Evolutionary conservation across 2,888 invertebrate genomes (phyloP), one percentile per base, ranked within the genome.

Genomic region (Anarsia innoxiella): DNA sequence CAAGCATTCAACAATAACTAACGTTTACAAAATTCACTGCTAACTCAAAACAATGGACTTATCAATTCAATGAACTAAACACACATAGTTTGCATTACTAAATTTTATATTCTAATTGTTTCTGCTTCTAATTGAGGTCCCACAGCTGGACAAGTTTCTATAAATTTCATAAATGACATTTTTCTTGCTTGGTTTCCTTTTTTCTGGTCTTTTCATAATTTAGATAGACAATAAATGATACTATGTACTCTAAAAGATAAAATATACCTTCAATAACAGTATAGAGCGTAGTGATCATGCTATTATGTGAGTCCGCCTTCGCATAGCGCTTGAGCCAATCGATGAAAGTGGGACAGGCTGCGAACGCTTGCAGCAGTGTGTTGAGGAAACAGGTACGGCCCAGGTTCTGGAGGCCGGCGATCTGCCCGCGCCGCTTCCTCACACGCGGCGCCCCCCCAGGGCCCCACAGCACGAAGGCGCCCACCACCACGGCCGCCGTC

Each of bases 351-450:
- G 94, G 92, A 68, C 95, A 95, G 2, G 96, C 93, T 13, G 96
- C 94, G 49, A 97, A 79, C 1, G 95, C 93, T 80, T 97, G 97
- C 14, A 97, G 84, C 31, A 97, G 82, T 0, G 96, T 93, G 78
- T 97, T 97, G 37, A 97, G 80, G 68, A 97, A 97, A 73, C 97
- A 97, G 0, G 96, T 96, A 51, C 94, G 91, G 27, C 97, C 97
- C 46, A 96, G 87, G 82, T 97, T 97, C 49, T 93, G 92, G 23
- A 97, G 86, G 5, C 97, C 97, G 14, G 93, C 90, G 36, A 94
- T 88, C 66, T 93, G 90, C 12, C 94, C 94, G 54, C 89, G 82
- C 16, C 89, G 80, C 58, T 89, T 88, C 23, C 89, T 80, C 39
- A 88, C 75, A 41, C 87, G 83, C 3, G 89, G 75, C 53, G 91